Conservation (phyloP, 2,888 invertebrate species). For the Notodonta dromedarius region DNA sequence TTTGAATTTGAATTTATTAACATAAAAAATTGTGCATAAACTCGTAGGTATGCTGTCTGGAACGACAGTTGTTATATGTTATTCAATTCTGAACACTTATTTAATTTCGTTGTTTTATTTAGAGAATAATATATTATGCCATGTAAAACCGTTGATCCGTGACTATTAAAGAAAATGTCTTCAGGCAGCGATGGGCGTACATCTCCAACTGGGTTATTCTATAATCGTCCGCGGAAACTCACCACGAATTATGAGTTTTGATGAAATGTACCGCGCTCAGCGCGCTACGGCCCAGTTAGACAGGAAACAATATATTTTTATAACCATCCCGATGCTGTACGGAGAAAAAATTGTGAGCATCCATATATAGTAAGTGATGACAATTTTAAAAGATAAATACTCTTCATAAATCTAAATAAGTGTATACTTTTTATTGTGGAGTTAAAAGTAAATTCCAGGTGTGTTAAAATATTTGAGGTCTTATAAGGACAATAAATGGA, state of each 20-base stretch:
- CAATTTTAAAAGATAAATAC: not conserved
- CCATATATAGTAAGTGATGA: not conserved
- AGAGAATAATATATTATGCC: not conserved
- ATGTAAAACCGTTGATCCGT: conserved; percentile 22
- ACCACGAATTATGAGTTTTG: conserved; percentile 79
- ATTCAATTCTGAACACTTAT: not conserved
- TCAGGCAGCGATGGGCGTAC: conserved; percentile 51
- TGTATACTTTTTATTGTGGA: no score
- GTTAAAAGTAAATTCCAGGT: no score
- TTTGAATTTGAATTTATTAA: no score
- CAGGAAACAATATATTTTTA: conserved; percentile 70
- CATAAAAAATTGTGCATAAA: no score
- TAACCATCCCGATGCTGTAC: conserved; percentile 25
- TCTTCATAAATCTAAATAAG: no score
- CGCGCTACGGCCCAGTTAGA: conserved; percentile 45
- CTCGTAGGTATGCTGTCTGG: no score
- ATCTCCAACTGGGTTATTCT: conserved; percentile 69
- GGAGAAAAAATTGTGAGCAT: not conserved
- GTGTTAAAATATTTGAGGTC: no score
- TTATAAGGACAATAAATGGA: no score
- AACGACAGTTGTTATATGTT: not conserved
- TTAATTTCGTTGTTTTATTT: not conserved
- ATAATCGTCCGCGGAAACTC: conserved; percentile 77
- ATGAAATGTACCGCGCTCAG: conserved; percentile 68
- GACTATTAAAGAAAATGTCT: conserved; percentile 46